Base-by-base conservation (phyloP, 2,113 vertebrate species). In the Amia ocellicauda region DNA sequence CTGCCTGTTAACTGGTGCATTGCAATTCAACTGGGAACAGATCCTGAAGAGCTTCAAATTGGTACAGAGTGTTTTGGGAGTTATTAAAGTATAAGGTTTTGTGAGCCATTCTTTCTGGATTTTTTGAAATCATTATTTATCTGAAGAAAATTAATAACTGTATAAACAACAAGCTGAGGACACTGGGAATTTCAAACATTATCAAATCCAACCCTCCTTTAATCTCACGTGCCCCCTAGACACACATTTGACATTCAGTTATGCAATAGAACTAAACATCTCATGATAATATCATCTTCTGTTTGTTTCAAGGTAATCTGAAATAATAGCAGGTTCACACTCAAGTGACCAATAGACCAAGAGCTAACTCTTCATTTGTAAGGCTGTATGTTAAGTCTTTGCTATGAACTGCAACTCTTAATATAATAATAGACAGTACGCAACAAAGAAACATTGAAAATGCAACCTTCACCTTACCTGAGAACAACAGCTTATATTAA, bases 211-310 rank as follows among this genome's bases (percentile, higher is more conserved):
- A 59, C 1, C 41, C 62, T 72, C 70, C 16, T 41, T 17, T 77
- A 68, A 65, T 36, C 22, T 24, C 69, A 63, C 65, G 62, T 42
- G 66, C 66, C 81, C 73, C 76, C 68, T 47, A 71, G 76, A 79
- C 75, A 71, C 76, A 84, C 86, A 78, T 87, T 78, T 77, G 77
- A 86, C 83, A 88, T 83, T 76, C 80, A 68, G 70, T 60, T 1
- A 36, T 36, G 11, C n/a, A n/a, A n/a, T n/a, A n/a, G n/a, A n/a
- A n/a, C n/a, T n/a, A n/a, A n/a, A n/a, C n/a, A n/a, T n/a, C n/a
- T n/a, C n/a, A n/a, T n/a, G n/a, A n/a, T n/a, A n/a, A n/a, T n/a
- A n/a, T n/a, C n/a, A n/a, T n/a, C n/a, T n/a, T n/a, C n/a, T n/a
- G n/a, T n/a, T n/a, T n/a, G n/a, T n/a, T n/a, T n/a, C n/a, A n/a